A percentile compares a stretch with the other conserved stretches of the same genome.
These are phyloP conservation scores for Acheta domesticus DNA, from an alignment of 2,888 invertebrate species.

Conservation along the genomic window DNA sequence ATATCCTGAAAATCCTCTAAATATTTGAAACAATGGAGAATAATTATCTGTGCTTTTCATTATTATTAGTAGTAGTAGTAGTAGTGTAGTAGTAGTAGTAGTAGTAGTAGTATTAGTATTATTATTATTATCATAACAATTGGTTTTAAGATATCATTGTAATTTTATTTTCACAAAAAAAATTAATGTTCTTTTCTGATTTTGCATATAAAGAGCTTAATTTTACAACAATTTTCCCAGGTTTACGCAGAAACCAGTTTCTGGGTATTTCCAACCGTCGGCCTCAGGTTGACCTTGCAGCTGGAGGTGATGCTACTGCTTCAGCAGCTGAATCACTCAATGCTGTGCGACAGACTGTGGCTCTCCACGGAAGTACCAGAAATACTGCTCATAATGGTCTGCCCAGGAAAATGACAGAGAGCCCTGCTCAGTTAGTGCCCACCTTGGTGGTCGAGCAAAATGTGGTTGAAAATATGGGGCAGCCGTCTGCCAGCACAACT, in stretches of 20 bases:
- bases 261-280: not conserved
- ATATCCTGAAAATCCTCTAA: no score
- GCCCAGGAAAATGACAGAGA: constrained; percentile 5
- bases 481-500: not conserved
- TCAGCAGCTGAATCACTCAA: not conserved
- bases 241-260: not conserved
- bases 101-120: no score
- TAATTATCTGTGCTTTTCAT: no score
- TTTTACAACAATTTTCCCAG: not conserved
- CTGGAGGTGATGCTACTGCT: not conserved
- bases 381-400: not conserved
- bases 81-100: no score
- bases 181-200: no score
- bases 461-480: not conserved
- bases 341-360: not conserved
- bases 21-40: no score
- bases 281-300: not conserved
- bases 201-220: not conserved
- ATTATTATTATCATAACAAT: no score
- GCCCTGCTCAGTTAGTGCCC: not conserved
- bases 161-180: no score
- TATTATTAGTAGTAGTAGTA: no score
- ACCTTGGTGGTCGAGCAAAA: not conserved
- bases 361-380: not conserved
- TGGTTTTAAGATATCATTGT: no score